These are phyloP conservation scores for Desoria tigrina DNA, from an alignment of 2,888 invertebrate species.

Conservation along the genomic window DNA sequence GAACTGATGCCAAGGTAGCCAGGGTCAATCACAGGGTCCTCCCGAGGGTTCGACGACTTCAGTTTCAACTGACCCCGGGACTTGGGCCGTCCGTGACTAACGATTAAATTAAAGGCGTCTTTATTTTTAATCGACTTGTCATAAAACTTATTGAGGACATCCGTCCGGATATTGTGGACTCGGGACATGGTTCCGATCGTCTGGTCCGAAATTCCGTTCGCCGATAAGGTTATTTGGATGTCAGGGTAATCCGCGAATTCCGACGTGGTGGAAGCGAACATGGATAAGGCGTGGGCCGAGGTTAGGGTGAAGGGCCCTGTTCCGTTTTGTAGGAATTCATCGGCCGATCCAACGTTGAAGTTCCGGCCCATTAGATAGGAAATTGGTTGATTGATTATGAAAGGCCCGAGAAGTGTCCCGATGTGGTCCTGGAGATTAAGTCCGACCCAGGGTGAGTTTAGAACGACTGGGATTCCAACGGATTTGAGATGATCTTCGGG, in stretches of 20 bases:
- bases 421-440: slow-evolving; percentile 47
- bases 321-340: slow-evolving; percentile 45
- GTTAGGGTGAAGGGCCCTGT: slow-evolving; percentile 48
- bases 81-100: slow-evolving; percentile 24
- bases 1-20: slow-evolving; percentile 40
- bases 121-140: slow-evolving; percentile 22
- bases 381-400: slow-evolving; percentile 42
- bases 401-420: slow-evolving; percentile 50
- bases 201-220: slow-evolving; percentile 21
- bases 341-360: slow-evolving; percentile 32
- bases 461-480: not conserved
- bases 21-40: slow-evolving; percentile 48
- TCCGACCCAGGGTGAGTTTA: not conserved
- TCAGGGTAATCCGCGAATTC: slow-evolving; percentile 43
- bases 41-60: slow-evolving; percentile 37
- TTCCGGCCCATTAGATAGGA: slow-evolving; percentile 46
- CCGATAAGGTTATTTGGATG: slow-evolving; percentile 34
- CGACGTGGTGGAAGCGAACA: slow-evolving; percentile 36
- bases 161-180: slow-evolving; percentile 26
- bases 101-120: slow-evolving; percentile 30
- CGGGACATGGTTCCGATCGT: slow-evolving; percentile 28
- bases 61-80: slow-evolving; percentile 36
- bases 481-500: slow-evolving; percentile 20
- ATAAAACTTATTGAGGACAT: slow-evolving; percentile 27
- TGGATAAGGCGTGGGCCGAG: slow-evolving; percentile 36